phyloP scores from a whole-genome alignment of 2,888 invertebrate genomes.

The Pyrgus malvae region DNA sequence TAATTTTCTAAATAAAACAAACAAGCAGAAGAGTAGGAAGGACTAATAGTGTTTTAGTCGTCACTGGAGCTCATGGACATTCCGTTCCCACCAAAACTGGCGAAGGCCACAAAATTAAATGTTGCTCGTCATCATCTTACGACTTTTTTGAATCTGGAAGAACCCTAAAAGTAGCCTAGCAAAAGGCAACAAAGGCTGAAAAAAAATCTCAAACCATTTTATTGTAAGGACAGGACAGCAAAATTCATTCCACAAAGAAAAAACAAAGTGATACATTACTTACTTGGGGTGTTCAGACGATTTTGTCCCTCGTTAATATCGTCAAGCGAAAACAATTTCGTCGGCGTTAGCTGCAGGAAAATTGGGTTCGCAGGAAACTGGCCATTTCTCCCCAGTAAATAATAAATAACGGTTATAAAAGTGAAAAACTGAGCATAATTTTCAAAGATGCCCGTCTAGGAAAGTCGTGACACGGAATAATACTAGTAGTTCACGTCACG shows the following conservation, averaged over 20 bases:
- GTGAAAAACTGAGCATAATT: conserved; percentile 26
- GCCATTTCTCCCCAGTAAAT: conserved; percentile 24
- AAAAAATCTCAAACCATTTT: too few relatives aligned
- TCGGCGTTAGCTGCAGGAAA: conserved; percentile 48
- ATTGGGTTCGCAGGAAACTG: conserved; percentile 41
- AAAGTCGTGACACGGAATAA: conserved; percentile 19
- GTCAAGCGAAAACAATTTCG: conserved; percentile 54
- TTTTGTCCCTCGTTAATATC: conserved; percentile 40
- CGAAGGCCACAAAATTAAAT: too few relatives aligned
- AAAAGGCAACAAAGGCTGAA: too few relatives aligned
- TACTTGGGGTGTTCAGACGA: conserved; percentile 10
- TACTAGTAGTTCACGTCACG: too few relatives aligned
- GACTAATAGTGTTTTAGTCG: too few relatives aligned
- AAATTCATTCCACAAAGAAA: neutral
- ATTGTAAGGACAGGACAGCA: neutral
- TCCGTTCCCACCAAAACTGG: too few relatives aligned
- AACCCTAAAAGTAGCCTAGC: too few relatives aligned
- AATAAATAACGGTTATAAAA: conserved; percentile 26
- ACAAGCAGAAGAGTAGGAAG: too few relatives aligned
- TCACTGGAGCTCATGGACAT: too few relatives aligned
- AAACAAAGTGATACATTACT: conserved; percentile 6
- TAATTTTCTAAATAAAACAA: too few relatives aligned
- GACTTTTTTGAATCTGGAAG: too few relatives aligned
- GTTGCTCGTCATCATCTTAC: too few relatives aligned
- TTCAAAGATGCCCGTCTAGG: conserved; percentile 15